A percentile compares a stretch with the other conserved stretches of the same genome.
These are phyloP conservation scores for Coracopsis vasa DNA, from an alignment of 2,113 vertebrate genomes.

Conservation along the genomic window DNA sequence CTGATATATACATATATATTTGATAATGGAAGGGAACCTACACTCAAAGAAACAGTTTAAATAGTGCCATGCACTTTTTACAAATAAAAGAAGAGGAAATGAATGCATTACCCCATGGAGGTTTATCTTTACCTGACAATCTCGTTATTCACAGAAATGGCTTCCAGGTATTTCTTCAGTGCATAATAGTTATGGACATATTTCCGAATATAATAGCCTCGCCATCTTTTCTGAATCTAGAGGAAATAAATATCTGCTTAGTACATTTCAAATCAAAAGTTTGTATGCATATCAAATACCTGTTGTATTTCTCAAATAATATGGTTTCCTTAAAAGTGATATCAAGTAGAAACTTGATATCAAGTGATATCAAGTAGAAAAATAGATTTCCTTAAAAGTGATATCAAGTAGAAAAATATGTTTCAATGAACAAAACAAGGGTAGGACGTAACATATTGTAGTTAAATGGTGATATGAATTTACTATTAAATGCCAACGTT, in stretches of 20 bases:
- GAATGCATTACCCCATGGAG: neutral
- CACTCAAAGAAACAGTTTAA: neutral
- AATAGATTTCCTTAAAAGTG: neutral
- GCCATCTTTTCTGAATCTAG: constrained; percentile 91
- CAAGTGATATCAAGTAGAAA: neutral
- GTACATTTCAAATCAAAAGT: neutral
- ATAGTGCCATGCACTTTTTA: neutral
- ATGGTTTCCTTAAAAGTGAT: neutral
- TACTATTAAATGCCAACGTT: neutral
- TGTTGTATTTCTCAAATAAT: neutral
- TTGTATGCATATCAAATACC: neutral
- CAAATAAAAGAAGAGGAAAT: constrained; percentile 12
- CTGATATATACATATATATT: neutral
- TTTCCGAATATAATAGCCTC: constrained; percentile 86
- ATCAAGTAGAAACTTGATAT: neutral
- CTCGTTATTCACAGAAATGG: constrained; percentile 79
- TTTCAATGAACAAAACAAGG: neutral
- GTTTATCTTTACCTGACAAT: constrained; percentile 83
- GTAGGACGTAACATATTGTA: neutral
- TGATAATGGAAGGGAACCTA: neutral
- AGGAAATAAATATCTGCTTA: constrained; percentile 49
- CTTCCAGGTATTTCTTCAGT: constrained; percentile 84
- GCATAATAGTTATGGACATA: constrained; percentile 88
- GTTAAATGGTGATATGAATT: neutral
- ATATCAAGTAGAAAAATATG: neutral